These are phyloP conservation scores for Aelia acuminata DNA, from an alignment of 2,888 invertebrate species.

Conservation along the genomic window DNA sequence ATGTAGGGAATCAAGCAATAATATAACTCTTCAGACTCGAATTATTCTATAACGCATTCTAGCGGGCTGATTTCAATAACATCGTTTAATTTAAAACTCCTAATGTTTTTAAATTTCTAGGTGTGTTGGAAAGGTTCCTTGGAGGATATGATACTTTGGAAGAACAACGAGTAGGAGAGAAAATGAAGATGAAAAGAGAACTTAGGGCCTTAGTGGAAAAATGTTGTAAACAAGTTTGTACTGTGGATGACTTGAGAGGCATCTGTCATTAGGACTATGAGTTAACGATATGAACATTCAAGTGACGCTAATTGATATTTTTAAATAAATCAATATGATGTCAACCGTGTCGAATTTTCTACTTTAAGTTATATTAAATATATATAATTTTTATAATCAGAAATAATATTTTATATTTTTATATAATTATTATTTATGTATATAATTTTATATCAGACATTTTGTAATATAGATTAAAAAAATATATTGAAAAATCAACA, in stretches of 20 bases:
- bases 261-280: not conserved
- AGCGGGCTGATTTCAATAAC: not conserved
- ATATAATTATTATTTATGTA: not conserved
- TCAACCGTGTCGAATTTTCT: not conserved
- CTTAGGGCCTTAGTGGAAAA: constrained; percentile 17
- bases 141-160: constrained; percentile 2
- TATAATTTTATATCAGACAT: not conserved
- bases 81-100: not conserved
- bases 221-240: constrained; percentile 44
- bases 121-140: not conserved
- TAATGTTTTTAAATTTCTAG: not conserved
- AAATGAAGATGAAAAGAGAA: not conserved
- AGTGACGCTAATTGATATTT: not conserved
- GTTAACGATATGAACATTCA: not conserved
- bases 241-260: constrained; percentile 43
- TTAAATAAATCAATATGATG: not conserved
- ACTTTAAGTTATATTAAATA: not conserved
- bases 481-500: not conserved
- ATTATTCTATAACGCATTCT: no score
- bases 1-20: no score
- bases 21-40: no score
- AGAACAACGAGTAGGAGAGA: not conserved
- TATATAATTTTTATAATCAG: not conserved
- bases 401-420: not conserved
- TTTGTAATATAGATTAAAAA: not conserved